Percentiles rank a stretch among this genome's conserved stretches.
Evolutionary conservation across 1,140 invertebrate genomes (phyloP).

Genomic region (Bombus impatiens): DNA sequence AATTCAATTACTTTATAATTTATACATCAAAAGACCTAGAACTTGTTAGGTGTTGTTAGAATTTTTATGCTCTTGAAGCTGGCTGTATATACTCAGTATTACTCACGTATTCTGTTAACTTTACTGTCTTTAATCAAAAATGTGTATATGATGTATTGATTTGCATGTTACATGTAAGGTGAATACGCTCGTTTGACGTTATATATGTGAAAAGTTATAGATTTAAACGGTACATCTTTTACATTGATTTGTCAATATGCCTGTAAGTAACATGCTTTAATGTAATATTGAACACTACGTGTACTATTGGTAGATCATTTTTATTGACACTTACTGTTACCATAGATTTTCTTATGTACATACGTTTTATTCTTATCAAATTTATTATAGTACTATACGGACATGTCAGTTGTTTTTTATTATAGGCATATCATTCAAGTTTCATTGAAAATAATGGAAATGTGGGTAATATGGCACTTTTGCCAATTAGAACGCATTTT

Average conservation of each 20-base stretch:
- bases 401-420: conserved; percentile 48
- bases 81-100: neutral
- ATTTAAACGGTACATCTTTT: neutral
- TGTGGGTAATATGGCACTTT: conserved; percentile 96
- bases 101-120: neutral
- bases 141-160: neutral
- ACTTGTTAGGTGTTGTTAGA: neutral
- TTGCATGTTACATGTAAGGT: neutral
- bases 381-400: neutral
- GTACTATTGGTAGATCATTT: neutral
- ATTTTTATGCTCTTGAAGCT: neutral
- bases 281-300: neutral
- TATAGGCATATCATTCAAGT: conserved; percentile 96
- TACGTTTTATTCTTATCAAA: neutral
- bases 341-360: neutral
- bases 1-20: neutral
- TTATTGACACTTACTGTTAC: neutral
- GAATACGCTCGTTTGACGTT: neutral
- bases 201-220: neutral
- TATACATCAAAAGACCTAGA: neutral
- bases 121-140: neutral
- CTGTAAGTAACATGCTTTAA: conserved; percentile 22
- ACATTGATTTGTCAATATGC: conserved; percentile 1
- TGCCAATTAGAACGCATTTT: conserved; percentile 93
- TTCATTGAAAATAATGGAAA: conserved; percentile 88